These are phyloP conservation scores for Cephalopholis sonnerati DNA, from an alignment of 2,113 vertebrate species.

Conservation along the genomic window DNA sequence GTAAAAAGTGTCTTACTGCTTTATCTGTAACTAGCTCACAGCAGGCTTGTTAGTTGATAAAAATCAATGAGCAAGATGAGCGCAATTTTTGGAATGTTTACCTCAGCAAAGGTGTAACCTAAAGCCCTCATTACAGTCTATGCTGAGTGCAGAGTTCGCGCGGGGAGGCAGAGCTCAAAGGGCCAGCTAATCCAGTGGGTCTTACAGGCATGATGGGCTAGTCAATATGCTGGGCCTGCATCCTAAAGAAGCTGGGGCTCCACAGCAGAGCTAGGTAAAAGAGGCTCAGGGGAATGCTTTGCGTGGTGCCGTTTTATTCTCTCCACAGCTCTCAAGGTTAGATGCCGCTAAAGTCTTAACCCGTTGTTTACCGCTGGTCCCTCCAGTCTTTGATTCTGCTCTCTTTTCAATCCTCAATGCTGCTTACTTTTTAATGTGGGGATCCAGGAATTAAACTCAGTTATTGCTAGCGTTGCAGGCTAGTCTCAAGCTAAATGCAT, in stretches of 20 bases:
- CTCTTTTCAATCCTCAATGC: background rate
- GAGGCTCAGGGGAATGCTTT: slow-evolving; percentile 76
- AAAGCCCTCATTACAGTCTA: slow-evolving; percentile 76
- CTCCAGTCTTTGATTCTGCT: slow-evolving; percentile 6
- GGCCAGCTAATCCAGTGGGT: slow-evolving; percentile 80
- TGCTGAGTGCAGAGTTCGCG: slow-evolving; percentile 71
- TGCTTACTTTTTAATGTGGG: slow-evolving; percentile 9
- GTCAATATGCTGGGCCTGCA: slow-evolving; percentile 79
- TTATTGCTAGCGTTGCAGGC: background rate
- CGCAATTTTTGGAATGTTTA: slow-evolving; percentile 71
- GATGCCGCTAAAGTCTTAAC: slow-evolving; percentile 62
- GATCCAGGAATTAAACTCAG: background rate
- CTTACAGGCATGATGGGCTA: slow-evolving; percentile 79
- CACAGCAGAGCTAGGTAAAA: slow-evolving; percentile 65
- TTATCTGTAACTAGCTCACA: slow-evolving; percentile 51
- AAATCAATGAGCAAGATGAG: slow-evolving; percentile 72
- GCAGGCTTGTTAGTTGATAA: slow-evolving; percentile 54
- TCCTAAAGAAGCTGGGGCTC: slow-evolving; percentile 72
- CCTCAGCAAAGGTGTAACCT: slow-evolving; percentile 71
- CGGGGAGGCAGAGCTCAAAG: slow-evolving; percentile 73
- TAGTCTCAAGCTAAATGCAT: background rate
- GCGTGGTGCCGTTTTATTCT: slow-evolving; percentile 68
- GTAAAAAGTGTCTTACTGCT: slow-evolving; percentile 18
- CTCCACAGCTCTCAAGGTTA: slow-evolving; percentile 75
- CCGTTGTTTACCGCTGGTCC: slow-evolving; percentile 38